Percentiles rank a stretch among this genome's conserved stretches.
phyloP scores from a whole-genome alignment of 2,797 vertebrate species.

The Hoplostethus mediterraneus region DNA sequence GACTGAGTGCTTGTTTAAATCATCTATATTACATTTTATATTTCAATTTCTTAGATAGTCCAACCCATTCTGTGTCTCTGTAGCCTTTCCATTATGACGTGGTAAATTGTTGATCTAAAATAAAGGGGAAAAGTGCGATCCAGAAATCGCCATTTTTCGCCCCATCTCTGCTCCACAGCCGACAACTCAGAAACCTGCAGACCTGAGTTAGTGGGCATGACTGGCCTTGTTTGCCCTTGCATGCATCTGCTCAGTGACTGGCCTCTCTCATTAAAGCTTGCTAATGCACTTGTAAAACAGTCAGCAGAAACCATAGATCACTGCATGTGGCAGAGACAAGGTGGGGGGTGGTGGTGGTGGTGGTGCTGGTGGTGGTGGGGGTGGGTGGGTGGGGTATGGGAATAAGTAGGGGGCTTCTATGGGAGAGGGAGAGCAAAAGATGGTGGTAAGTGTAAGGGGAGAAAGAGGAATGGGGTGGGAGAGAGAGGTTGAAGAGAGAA shows the following conservation, averaged over 20 bases:
- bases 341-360: constrained; percentile 76
- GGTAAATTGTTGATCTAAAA: neutral
- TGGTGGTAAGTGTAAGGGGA: constrained; percentile 15
- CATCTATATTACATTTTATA: too few species aligned
- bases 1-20: too few species aligned
- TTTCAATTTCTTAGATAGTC: neutral
- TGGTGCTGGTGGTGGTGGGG: constrained; percentile 41
- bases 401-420: constrained; percentile 35
- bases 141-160: neutral
- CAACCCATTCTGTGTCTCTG: neutral
- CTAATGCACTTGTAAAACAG: constrained; percentile 99
- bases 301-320: constrained; percentile 97
- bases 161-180: neutral
- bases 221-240: constrained; percentile 85
- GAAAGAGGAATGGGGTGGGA: constrained; percentile 54
- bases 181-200: neutral
- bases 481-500: constrained; percentile 54
- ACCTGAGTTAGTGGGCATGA: constrained; percentile 61
- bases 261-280: constrained; percentile 98
- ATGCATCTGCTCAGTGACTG: constrained; percentile 96
- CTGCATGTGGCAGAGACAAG: constrained; percentile 92
- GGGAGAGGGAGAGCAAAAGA: constrained; percentile 48
- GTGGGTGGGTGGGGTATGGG: constrained; percentile 9
- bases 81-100: neutral
- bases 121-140: neutral